Percentiles rank a stretch among this genome's conserved stretches.
Evolutionary conservation across 2,797 vertebrate genomes (phyloP).

Genomic region (Catharus ustulatus): DNA sequence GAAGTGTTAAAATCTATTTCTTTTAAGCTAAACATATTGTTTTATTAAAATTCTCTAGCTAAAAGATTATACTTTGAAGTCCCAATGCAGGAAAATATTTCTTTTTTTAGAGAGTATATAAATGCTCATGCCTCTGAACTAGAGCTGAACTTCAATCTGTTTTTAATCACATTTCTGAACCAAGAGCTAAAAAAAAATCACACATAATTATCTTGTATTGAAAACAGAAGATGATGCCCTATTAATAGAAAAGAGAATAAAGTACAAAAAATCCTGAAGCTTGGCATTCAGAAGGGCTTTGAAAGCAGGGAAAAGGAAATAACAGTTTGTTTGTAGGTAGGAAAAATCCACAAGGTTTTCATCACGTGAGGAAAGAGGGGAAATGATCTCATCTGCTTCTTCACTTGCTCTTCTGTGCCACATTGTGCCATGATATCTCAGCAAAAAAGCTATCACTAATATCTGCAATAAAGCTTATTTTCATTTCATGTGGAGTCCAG

Average conservation of each 20-base stretch:
- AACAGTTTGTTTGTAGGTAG: not conserved
- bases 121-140: not conserved
- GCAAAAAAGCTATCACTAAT: not conserved
- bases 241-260: not conserved
- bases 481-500: not conserved
- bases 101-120: not conserved
- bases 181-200: not conserved
- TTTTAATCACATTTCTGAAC: not conserved
- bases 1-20: not conserved
- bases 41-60: not conserved
- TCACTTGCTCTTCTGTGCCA: not conserved
- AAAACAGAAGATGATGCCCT: not conserved
- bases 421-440: not conserved
- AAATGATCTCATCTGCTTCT: not conserved
- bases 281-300: not conserved
- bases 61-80: not conserved
- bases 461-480: not conserved
- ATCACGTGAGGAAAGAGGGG: not conserved
- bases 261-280: not conserved
- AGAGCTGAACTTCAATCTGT: not conserved
- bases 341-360: not conserved
- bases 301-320: not conserved
- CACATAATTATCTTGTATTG: not conserved
- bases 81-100: not conserved
- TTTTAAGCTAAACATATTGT: not conserved